A percentile compares a stretch with the other conserved stretches of the same genome.
Conservation (phyloP, 2,113 vertebrate genomes). For the Caloenas nicobarica region DNA sequence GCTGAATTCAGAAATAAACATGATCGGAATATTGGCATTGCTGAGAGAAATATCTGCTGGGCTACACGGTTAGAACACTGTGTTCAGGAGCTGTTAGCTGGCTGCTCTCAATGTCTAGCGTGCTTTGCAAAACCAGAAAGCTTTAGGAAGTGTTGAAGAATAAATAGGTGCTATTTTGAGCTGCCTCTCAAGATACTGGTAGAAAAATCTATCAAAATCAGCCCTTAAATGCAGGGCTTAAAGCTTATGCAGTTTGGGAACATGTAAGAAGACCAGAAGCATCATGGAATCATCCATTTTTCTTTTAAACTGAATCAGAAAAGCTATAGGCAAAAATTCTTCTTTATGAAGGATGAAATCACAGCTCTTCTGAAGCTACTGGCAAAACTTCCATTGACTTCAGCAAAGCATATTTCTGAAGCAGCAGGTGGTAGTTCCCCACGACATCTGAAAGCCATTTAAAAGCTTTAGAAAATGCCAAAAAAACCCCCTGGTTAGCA, state of each 20-base stretch:
- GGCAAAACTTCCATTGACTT: neutral
- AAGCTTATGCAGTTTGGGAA: neutral
- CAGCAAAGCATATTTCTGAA: neutral
- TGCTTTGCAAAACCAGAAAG: neutral
- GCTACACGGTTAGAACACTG: neutral
- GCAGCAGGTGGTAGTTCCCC: neutral
- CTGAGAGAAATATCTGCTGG: neutral
- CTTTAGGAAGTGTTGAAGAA: neutral
- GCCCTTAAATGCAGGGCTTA: neutral
- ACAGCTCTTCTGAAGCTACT: neutral
- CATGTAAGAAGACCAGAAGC: neutral
- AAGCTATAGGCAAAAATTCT: neutral
- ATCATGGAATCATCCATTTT: neutral
- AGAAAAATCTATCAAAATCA: neutral
- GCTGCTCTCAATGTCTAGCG: neutral
- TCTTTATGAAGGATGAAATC: neutral
- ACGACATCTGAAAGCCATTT: neutral
- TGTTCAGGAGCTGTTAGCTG: slow-evolving; percentile 4
- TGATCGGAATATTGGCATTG: slow-evolving; percentile 5
- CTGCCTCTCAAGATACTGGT: neutral
- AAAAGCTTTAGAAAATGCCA: neutral
- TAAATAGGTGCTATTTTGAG: neutral
- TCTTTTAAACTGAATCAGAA: neutral
- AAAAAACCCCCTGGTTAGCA: neutral
- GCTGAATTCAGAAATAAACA: neutral